Percentiles rank a stretch among this genome's conserved stretches.
phyloP scores from a whole-genome alignment of 2,888 invertebrate genomes.

The Sthenelais limicola region DNA sequence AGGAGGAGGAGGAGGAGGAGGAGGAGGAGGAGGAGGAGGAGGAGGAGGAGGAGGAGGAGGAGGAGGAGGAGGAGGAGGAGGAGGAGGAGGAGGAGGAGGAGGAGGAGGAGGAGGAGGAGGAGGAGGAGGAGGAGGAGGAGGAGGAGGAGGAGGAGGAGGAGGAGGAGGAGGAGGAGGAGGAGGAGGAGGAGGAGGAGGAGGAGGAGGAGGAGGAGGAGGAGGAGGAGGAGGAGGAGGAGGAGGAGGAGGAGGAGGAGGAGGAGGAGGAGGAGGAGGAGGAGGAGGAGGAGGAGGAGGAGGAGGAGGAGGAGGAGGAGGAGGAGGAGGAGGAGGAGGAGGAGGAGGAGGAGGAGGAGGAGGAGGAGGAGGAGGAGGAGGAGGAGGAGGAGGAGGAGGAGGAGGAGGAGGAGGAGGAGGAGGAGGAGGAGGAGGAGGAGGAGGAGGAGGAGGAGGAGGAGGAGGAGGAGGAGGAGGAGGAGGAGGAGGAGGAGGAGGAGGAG shows the following conservation, averaged over 20 bases:
- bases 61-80: constrained; percentile 24
- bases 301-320: neutral
- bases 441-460: constrained; percentile 27
- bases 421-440: constrained; percentile 19
- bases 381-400: constrained; percentile 21
- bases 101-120: too few relatives aligned
- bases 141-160: constrained; percentile 21
- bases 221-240: neutral
- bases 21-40: constrained; percentile 21
- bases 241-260: neutral
- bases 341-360: neutral
- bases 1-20: constrained; percentile 23
- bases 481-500: neutral
- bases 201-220: constrained; percentile 26
- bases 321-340: neutral
- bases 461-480: constrained; percentile 2
- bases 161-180: constrained; percentile 21
- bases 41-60: constrained; percentile 21
- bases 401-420: constrained; percentile 27
- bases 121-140: too few relatives aligned
- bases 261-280: neutral
- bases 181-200: constrained; percentile 24
- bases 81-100: constrained; percentile 26
- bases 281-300: neutral
- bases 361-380: constrained; percentile 23